These are phyloP conservation scores for Silurus asotus DNA, from an alignment of 2,113 vertebrate genomes.

Conservation along the genomic window DNA sequence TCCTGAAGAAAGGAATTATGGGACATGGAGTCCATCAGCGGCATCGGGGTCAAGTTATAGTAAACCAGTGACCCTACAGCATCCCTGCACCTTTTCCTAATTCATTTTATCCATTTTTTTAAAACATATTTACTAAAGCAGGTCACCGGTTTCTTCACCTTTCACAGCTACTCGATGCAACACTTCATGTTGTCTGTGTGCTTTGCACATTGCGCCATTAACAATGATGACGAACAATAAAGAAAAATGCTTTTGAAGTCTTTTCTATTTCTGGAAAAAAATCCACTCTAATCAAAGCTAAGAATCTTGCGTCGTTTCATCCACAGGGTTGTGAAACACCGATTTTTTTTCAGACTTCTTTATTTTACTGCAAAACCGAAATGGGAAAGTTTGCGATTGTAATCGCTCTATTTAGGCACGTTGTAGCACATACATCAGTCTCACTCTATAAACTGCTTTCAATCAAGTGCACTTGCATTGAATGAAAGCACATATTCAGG, in stretches of 20 bases:
- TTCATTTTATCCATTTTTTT: too few relatives aligned
- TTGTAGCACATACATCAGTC: neutral
- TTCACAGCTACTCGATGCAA: neutral
- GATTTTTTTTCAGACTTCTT: neutral
- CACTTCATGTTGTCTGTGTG: neutral
- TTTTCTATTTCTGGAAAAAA: too few relatives aligned
- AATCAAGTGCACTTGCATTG: neutral
- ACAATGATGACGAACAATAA: too few relatives aligned
- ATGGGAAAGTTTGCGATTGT: neutral
- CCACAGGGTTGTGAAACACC: neutral
- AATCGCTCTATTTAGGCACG: neutral
- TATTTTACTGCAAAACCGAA: neutral
- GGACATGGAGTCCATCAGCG: constrained; percentile 31
- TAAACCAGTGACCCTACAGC: neutral
- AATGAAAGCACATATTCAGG: too few relatives aligned
- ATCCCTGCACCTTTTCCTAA: too few relatives aligned
- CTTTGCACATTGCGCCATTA: too few relatives aligned
- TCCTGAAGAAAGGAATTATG: constrained; percentile 72
- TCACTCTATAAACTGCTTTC: neutral
- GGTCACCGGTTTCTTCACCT: neutral
- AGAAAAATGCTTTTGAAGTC: too few relatives aligned
- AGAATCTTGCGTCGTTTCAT: too few relatives aligned
- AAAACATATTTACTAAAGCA: too few relatives aligned
- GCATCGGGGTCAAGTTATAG: neutral
- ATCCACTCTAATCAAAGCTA: too few relatives aligned